Percentiles rank a stretch among this genome's conserved stretches.
Evolutionary conservation across 1,140 invertebrate species (phyloP).

Genomic region (Hetaerina americana): DNA sequence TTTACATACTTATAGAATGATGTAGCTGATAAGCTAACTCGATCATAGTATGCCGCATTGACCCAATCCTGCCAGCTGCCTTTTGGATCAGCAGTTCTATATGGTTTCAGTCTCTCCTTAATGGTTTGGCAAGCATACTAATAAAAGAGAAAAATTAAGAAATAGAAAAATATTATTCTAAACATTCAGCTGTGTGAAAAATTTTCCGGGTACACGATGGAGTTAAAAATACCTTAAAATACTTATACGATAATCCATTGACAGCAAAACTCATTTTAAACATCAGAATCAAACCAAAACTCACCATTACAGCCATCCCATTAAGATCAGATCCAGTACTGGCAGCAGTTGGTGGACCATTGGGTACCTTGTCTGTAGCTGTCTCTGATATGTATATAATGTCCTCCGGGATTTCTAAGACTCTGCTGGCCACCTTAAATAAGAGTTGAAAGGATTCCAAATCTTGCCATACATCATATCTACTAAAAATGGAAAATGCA

Average conservation of each 20-base stretch:
- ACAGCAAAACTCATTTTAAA: neutral
- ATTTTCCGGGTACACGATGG: neutral
- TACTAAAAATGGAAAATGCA: too few relatives aligned
- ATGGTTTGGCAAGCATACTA: constrained; percentile 44
- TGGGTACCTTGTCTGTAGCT: constrained; percentile 51
- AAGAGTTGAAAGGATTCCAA: too few relatives aligned
- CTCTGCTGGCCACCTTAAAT: constrained; percentile 39
- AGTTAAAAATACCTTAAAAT: neutral
- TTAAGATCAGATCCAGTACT: constrained; percentile 52
- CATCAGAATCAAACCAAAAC: constrained; percentile 3
- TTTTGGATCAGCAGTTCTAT: constrained; percentile 35
- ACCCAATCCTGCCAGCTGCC: constrained; percentile 51
- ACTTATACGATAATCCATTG: neutral
- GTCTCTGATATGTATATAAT: constrained; percentile 51
- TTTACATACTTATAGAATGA: constrained; percentile 41
- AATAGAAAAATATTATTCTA: neutral
- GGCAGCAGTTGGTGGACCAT: constrained; percentile 50
- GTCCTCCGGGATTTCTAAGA: constrained; percentile 36
- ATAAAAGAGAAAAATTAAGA: neutral
- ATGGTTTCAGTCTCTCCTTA: constrained; percentile 38
- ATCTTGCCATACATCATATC: too few relatives aligned
- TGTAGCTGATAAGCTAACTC: constrained; percentile 42
- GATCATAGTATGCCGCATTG: constrained; percentile 39
- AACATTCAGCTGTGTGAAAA: neutral
- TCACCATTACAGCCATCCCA: constrained; percentile 48